A percentile compares a stretch with the other conserved stretches of the same genome.
Conservation (phyloP, 30 jellyfish, hydroid and myxozoan species). For the Mastigias papua region DNA sequence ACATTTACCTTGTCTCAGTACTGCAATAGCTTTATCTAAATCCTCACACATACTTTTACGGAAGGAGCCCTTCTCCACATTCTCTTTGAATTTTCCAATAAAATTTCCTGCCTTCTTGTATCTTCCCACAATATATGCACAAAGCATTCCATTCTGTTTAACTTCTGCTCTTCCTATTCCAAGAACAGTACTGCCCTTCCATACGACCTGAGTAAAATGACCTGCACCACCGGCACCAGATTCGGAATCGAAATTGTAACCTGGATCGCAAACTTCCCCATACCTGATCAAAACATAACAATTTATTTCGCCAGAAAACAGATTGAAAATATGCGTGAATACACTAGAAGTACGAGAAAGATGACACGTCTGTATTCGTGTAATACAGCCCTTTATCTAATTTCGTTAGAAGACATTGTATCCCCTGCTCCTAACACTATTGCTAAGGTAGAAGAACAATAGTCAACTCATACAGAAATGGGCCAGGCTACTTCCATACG, state of each 20-base stretch:
- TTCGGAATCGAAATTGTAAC: slow-evolving; percentile 55
- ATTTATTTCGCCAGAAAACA: too few relatives aligned
- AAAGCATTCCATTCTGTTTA: slow-evolving; percentile 59
- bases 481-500: too few relatives aligned
- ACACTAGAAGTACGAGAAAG: too few relatives aligned
- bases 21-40: slow-evolving; percentile 41
- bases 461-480: too few relatives aligned
- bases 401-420: too few relatives aligned
- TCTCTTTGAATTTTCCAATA: slow-evolving; percentile 66
- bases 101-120: slow-evolving; percentile 87
- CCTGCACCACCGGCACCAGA: slow-evolving; percentile 37
- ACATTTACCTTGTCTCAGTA: not conserved
- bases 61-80: slow-evolving; percentile 87
- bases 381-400: too few relatives aligned
- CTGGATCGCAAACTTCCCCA: slow-evolving; percentile 84
- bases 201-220: slow-evolving; percentile 78
- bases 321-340: too few relatives aligned
- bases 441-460: too few relatives aligned
- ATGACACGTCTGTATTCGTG: too few relatives aligned
- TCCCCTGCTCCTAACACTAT: too few relatives aligned
- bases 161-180: slow-evolving; percentile 84
- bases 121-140: slow-evolving; percentile 91
- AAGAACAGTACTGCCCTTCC: slow-evolving; percentile 65
- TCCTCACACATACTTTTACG: slow-evolving; percentile 43
- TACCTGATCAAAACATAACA: slow-evolving; percentile 74